A percentile compares a stretch with the other conserved stretches of the same genome.
Evolutionary conservation across 2,797 vertebrate genomes (phyloP).

Genomic region (Brachyalestes nurse): DNA sequence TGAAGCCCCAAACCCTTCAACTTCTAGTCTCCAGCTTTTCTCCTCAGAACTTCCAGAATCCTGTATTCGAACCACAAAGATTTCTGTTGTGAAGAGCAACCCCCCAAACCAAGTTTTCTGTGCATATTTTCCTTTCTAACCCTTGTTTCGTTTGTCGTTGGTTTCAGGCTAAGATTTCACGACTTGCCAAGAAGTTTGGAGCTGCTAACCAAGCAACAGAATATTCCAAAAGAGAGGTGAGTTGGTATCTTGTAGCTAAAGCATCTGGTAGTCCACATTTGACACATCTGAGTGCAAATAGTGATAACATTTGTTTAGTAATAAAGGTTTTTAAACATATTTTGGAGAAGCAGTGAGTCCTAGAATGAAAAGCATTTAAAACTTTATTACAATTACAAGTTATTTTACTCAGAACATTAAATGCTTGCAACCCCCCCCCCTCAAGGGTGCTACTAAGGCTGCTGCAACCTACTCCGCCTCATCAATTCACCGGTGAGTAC

Average conservation of each 20-base stretch:
- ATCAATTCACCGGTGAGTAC: slow-evolving; percentile 68
- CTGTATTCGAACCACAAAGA: neutral
- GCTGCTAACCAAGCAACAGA: slow-evolving; percentile 88
- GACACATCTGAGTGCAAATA: neutral
- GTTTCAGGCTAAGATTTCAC: slow-evolving; percentile 89
- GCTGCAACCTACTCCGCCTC: slow-evolving; percentile 57
- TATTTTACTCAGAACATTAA: too few species aligned
- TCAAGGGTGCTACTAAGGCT: slow-evolving; percentile 67
- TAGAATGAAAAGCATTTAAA: too few species aligned
- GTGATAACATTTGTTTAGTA: neutral
- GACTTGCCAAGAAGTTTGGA: slow-evolving; percentile 93
- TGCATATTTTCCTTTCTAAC: neutral
- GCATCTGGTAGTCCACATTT: neutral
- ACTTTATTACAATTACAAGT: too few species aligned
- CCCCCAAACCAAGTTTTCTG: too few species aligned
- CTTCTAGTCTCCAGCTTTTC: neutral
- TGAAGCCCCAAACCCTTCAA: too few species aligned
- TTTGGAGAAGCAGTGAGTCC: too few species aligned
- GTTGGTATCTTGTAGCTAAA: neutral
- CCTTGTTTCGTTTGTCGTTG: neutral
- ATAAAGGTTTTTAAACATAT: too few species aligned
- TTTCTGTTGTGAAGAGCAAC: too few species aligned
- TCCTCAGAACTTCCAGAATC: neutral
- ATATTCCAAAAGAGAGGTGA: slow-evolving; percentile 87
- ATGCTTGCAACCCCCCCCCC: too few species aligned